Evolutionary conservation across 92 coral and sea anemone genomes (phyloP).

Genomic region (Siderastrea siderea): DNA sequence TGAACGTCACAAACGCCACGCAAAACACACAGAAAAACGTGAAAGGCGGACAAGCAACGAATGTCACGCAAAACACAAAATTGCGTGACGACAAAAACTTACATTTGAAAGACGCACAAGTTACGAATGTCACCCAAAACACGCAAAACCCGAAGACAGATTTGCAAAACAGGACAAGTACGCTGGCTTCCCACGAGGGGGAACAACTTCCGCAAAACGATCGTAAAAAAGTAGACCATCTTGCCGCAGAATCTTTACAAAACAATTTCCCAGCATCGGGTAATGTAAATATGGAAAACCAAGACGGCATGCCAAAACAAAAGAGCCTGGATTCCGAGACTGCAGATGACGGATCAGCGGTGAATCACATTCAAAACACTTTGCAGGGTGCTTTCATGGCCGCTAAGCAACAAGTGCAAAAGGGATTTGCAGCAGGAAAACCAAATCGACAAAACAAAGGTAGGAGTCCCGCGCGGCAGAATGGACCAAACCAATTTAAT

Average conservation of each 20-base stretch:
- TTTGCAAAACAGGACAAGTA: conserved; percentile 11
- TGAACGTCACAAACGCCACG: not conserved
- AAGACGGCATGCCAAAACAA: not conserved
- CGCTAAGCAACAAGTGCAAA: conserved; percentile 14
- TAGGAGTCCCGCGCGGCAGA: not conserved
- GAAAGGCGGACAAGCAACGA: not conserved
- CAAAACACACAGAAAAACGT: not conserved
- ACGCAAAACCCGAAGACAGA: not conserved
- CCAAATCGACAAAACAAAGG: not conserved
- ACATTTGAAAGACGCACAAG: not conserved
- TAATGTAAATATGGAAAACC: not conserved
- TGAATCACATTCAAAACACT: not conserved
- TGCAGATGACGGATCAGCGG: not conserved
- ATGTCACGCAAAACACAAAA: not conserved
- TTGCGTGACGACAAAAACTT: not conserved
- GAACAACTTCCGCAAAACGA: not conserved
- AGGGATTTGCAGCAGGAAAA: not conserved
- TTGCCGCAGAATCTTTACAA: not conserved
- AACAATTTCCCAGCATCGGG: not conserved
- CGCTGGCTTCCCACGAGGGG: not conserved
- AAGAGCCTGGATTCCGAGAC: conserved; percentile 2
- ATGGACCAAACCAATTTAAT: conserved; percentile 8
- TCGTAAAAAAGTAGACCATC: not conserved
- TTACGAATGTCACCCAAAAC: conserved; percentile 10
- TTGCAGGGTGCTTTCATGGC: conserved; percentile 13